Evolutionary conservation across 2,797 vertebrate genomes (phyloP).

Genomic region (Mallotus villosus): DNA sequence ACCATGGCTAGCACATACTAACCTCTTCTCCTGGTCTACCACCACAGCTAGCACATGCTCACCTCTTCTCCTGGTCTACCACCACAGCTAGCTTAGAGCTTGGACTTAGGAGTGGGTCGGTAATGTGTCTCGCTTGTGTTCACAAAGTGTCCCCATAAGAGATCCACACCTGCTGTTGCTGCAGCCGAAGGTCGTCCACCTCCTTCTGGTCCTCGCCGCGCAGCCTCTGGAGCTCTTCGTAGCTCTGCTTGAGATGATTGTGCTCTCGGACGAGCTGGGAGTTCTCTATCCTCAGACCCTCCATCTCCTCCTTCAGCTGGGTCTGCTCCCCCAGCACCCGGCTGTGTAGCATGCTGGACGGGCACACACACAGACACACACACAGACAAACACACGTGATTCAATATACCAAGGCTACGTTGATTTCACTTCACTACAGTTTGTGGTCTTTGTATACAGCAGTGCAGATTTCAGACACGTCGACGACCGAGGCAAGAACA

Average conservation of each 20-base stretch:
- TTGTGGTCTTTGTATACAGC: neutral
- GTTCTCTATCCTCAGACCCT: conserved; percentile 88
- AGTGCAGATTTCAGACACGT: too few relatives aligned
- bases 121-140: neutral
- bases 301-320: conserved; percentile 93
- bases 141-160: neutral
- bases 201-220: conserved; percentile 92
- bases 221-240: conserved; percentile 91
- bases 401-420: neutral
- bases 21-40: too few relatives aligned
- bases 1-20: too few relatives aligned
- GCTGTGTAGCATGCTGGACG: conserved; percentile 88
- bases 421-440: neutral
- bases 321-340: conserved; percentile 91
- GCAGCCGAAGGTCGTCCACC: conserved; percentile 86
- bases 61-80: too few relatives aligned
- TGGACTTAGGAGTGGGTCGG: neutral
- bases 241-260: conserved; percentile 93
- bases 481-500: too few relatives aligned
- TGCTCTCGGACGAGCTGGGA: conserved; percentile 88
- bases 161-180: conserved; percentile 91
- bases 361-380: neutral
- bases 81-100: neutral
- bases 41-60: too few relatives aligned
- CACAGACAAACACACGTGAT: neutral